phyloP scores from a whole-genome alignment of 2,888 invertebrate genomes.

The Drosophila hamatofila region DNA sequence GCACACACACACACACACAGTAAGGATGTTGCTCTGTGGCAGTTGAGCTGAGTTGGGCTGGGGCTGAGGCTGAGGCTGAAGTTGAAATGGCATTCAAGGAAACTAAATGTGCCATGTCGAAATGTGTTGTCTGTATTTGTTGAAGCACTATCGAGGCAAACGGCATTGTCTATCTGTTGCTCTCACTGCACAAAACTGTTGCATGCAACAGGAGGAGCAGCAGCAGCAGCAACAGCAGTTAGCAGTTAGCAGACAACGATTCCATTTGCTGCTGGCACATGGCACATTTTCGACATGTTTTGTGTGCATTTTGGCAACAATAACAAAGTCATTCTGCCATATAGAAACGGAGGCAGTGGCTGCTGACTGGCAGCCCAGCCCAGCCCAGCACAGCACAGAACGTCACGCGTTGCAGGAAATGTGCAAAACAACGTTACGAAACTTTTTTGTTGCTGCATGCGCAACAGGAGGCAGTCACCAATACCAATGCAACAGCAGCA shows the following conservation, averaged over 20 bases:
- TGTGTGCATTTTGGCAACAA: constrained; percentile 77
- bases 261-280: constrained; percentile 75
- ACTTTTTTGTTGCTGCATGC: constrained; percentile 73
- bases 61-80: constrained; percentile 33
- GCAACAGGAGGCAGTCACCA: constrained; percentile 73
- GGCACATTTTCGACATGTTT: constrained; percentile 81
- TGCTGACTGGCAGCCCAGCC: constrained; percentile 53
- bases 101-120: constrained; percentile 79
- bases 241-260: constrained; percentile 55
- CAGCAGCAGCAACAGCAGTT: constrained; percentile 22
- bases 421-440: constrained; percentile 80
- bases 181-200: constrained; percentile 65
- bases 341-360: constrained; percentile 46
- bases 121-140: constrained; percentile 64
- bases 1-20: constrained; percentile 30
- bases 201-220: constrained; percentile 61
- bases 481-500: constrained; percentile 35
- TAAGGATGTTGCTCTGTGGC: constrained; percentile 14
- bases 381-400: constrained; percentile 29
- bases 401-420: constrained; percentile 75
- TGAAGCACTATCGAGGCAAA: constrained; percentile 56
- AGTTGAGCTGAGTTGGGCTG: not conserved
- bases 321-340: constrained; percentile 25
- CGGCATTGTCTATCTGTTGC: constrained; percentile 50
- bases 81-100: constrained; percentile 80